These are phyloP conservation scores for Scrobipalpa costella DNA, from an alignment of 2,888 invertebrate genomes.

Conservation along the genomic window DNA sequence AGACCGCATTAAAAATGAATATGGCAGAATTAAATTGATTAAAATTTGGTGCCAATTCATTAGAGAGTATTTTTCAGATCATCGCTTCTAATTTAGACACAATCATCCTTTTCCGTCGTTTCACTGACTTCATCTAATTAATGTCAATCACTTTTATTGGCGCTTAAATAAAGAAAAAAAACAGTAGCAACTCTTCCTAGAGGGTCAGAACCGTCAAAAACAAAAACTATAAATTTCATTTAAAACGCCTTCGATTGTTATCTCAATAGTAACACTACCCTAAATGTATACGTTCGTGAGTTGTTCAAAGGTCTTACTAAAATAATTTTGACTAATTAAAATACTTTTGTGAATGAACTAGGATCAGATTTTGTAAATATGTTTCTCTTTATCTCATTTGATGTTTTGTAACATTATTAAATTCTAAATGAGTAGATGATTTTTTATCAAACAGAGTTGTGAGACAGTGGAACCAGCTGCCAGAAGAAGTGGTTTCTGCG, in stretches of 20 bases:
- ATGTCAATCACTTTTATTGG: conserved; percentile 75
- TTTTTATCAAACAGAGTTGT: too few species aligned
- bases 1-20: too few species aligned
- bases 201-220: conserved; percentile 41
- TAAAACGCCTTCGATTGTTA: conserved; percentile 60
- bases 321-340: too few species aligned
- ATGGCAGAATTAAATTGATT: too few species aligned
- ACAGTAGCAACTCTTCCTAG: conserved; percentile 59
- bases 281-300: conserved; percentile 64
- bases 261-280: conserved; percentile 53
- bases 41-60: too few species aligned
- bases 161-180: conserved; percentile 72
- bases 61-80: conserved; percentile 33
- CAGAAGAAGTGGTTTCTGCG: too few species aligned
- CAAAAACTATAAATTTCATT: conserved; percentile 61
- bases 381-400: too few species aligned
- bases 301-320: conserved; percentile 54
- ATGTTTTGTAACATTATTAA: too few species aligned
- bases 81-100: conserved; percentile 32
- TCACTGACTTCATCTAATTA: conserved; percentile 58
- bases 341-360: too few species aligned
- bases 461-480: too few species aligned
- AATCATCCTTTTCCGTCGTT: conserved; percentile 38
- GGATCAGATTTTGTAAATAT: too few species aligned
- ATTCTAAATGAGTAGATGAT: too few species aligned